phyloP scores from a whole-genome alignment of 2,888 invertebrate genomes.

The Neoaliturus tenellus region DNA sequence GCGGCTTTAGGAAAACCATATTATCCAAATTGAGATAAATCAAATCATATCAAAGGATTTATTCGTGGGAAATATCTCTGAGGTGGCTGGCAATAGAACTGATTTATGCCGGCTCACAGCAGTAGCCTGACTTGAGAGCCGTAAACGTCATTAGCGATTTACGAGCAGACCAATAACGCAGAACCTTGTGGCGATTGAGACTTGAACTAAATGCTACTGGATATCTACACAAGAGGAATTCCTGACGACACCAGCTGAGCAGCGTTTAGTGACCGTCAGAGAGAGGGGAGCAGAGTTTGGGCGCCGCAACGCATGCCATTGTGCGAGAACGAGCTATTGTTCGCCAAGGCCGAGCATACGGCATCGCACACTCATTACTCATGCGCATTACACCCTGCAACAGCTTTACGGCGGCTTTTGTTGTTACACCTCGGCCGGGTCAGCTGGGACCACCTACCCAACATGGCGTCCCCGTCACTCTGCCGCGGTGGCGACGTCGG shows the following conservation, averaged over 20 bases:
- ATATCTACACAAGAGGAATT: not conserved
- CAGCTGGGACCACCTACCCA: too few species aligned
- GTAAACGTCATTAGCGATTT: not conserved
- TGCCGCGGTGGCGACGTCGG: not conserved
- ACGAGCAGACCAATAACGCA: not conserved
- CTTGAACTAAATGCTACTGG: not conserved
- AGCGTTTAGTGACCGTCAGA: not conserved
- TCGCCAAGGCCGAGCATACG: slow-evolving; percentile 28
- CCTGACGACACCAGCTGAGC: not conserved
- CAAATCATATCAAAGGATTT: too few species aligned
- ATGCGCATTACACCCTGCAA: slow-evolving; percentile 12
- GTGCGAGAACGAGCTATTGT: slow-evolving; percentile 23
- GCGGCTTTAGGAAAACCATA: too few species aligned
- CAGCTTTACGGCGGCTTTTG: not conserved
- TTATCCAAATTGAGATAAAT: too few species aligned
- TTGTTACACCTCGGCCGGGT: not conserved
- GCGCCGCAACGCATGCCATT: slow-evolving; percentile 15
- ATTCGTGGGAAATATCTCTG: too few species aligned
- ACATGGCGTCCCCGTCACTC: too few species aligned
- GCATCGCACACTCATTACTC: slow-evolving; percentile 9
- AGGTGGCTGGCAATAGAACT: not conserved
- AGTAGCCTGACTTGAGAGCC: not conserved
- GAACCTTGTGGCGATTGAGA: not conserved
- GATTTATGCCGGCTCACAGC: not conserved
- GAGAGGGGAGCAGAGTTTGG: not conserved